Evolutionary conservation across 2,797 vertebrate genomes (phyloP).

Genomic region (Calcarius lapponicus): DNA sequence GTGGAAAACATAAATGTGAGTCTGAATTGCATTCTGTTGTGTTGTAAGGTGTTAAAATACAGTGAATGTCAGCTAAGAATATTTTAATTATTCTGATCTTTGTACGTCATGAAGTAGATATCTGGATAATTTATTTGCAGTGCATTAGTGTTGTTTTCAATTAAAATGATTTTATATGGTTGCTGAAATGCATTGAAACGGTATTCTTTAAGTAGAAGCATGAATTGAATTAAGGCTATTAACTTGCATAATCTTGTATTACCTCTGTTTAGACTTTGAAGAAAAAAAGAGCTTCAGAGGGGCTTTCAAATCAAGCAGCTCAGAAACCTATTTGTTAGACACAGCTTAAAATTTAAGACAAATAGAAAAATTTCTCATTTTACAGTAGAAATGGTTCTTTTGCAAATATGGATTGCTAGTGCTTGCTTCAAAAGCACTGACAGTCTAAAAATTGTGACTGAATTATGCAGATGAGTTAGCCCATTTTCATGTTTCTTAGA

Average conservation of each 20-base stretch:
- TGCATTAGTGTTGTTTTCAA: not conserved
- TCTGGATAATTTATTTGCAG: not conserved
- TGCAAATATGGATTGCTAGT: fast-evolving
- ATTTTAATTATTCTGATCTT: not conserved
- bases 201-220: not conserved
- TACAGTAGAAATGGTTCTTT: not conserved
- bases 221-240: not conserved
- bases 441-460: not conserved
- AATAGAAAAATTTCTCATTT: not conserved
- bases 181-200: not conserved
- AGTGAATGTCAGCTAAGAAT: not conserved
- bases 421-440: not conserved
- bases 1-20: not conserved
- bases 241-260: not conserved
- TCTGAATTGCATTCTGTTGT: not conserved
- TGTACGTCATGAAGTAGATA: not conserved
- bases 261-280: not conserved
- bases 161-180: not conserved
- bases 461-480: not conserved
- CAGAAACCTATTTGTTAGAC: not conserved
- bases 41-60: not conserved
- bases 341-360: not conserved
- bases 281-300: not conserved
- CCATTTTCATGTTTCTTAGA: not conserved
- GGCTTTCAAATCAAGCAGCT: not conserved